phyloP scores from a whole-genome alignment of 2,113 vertebrate species.

The Pseudorasbora parva region DNA sequence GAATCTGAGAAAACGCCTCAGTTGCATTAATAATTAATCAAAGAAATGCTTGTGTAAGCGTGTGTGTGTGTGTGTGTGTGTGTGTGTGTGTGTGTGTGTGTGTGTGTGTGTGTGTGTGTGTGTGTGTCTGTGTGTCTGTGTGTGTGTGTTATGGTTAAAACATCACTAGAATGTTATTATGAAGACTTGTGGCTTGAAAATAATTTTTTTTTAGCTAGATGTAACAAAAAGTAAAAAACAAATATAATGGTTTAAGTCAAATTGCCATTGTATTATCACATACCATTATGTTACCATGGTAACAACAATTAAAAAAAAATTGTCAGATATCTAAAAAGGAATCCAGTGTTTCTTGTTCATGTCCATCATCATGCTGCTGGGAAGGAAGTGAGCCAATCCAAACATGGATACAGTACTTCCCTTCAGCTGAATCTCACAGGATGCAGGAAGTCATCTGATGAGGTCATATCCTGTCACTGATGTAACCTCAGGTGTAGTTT shows the following conservation, averaged over 20 bases:
- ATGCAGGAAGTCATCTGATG: conserved; percentile 54
- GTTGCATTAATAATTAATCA: conserved; percentile 46
- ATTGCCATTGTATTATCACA: neutral
- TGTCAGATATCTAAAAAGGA: neutral
- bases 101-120: neutral
- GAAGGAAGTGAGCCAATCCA: conserved; percentile 17
- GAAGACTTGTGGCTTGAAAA: neutral
- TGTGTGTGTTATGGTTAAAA: neutral
- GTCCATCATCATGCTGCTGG: neutral
- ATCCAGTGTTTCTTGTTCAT: neutral
- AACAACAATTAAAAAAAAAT: no score
- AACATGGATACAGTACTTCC: conserved; percentile 48
- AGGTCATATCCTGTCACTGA: conserved; percentile 49
- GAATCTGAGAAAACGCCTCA: neutral
- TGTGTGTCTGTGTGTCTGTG: neutral
- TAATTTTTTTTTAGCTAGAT: neutral
- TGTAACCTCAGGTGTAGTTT: conserved; percentile 47
- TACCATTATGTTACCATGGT: neutral
- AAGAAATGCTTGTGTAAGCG: conserved; percentile 21
- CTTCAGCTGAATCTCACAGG: conserved; percentile 24
- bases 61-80: neutral
- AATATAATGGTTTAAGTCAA: neutral
- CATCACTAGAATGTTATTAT: neutral
- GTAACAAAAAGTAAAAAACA: neutral
- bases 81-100: conserved; percentile 2